Conservation (phyloP, 2,113 vertebrate species). For the Galemys pyrenaicus region DNA sequence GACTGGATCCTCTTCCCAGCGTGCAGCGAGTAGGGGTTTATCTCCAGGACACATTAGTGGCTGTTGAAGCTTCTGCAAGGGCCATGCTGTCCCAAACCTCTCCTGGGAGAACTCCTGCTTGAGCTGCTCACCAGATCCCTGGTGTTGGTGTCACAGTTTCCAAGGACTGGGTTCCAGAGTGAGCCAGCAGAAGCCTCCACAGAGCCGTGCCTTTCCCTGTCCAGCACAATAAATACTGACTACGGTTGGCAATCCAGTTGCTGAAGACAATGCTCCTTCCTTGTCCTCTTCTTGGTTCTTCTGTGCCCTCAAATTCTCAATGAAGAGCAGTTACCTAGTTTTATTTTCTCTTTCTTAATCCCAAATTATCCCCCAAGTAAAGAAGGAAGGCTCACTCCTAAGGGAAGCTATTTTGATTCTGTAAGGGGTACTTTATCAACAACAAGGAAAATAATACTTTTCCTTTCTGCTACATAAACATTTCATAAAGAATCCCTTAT, state of each 20-base stretch:
- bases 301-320: background rate
- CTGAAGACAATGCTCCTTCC: background rate
- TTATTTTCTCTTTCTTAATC: constrained; percentile 1
- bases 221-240: background rate
- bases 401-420: constrained; percentile 22
- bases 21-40: background rate
- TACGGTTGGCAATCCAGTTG: background rate
- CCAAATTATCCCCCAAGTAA: background rate
- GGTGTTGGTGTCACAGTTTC: background rate
- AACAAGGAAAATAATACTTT: background rate
- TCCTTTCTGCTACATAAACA: background rate
- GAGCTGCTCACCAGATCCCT: background rate
- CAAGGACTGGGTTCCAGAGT: background rate
- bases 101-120: background rate
- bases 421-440: background rate
- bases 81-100: background rate
- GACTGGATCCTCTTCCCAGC: background rate
- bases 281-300: background rate
- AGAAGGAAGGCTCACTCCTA: background rate
- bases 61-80: background rate
- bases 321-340: background rate
- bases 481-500: background rate
- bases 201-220: background rate
- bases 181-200: background rate
- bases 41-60: background rate